Evolutionary conservation across 2,797 vertebrate genomes (phyloP).

Genomic region (Lindbergichthys nudifrons): DNA sequence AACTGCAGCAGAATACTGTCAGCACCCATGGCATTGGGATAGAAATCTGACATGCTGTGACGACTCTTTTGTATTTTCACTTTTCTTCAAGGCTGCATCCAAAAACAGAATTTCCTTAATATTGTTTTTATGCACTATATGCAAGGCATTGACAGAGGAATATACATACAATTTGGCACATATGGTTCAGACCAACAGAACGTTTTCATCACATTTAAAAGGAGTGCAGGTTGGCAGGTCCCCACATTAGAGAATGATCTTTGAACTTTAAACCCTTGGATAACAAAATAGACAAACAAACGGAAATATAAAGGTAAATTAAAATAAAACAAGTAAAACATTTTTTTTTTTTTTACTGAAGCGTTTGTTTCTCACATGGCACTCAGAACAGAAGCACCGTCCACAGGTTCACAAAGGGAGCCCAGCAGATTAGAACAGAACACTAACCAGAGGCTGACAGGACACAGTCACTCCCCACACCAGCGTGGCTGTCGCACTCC

Average conservation of each 20-base stretch:
- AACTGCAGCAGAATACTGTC: constrained; percentile 72
- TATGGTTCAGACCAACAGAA: constrained; percentile 84
- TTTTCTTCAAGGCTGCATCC: constrained; percentile 73
- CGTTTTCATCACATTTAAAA: constrained; percentile 81
- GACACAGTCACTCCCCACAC: constrained; percentile 84
- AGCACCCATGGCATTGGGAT: constrained; percentile 75
- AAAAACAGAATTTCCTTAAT: constrained; percentile 73
- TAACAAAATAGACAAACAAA: constrained; percentile 72
- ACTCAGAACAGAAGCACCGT: constrained; percentile 83
- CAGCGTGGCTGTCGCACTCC: constrained; percentile 74
- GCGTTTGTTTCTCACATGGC: constrained; percentile 84
- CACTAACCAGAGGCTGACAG: constrained; percentile 81
- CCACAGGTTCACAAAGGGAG: constrained; percentile 86
- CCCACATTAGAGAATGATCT: constrained; percentile 77
- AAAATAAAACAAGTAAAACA: constrained; percentile 82
- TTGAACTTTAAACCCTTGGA: constrained; percentile 85
- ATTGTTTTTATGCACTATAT: constrained; percentile 82
- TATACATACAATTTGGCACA: constrained; percentile 88
- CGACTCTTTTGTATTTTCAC: constrained; percentile 54
- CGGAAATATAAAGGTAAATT: constrained; percentile 77
- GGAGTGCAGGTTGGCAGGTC: constrained; percentile 79
- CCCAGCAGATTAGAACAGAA: constrained; percentile 84
- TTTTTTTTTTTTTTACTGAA: constrained; percentile 66
- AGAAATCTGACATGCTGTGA: constrained; percentile 70
- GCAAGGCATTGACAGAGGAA: constrained; percentile 84